A percentile compares a stretch with the other conserved stretches of the same genome.
These are phyloP conservation scores for Indicator indicator DNA, from an alignment of 2,113 vertebrate species.

Conservation along the genomic window DNA sequence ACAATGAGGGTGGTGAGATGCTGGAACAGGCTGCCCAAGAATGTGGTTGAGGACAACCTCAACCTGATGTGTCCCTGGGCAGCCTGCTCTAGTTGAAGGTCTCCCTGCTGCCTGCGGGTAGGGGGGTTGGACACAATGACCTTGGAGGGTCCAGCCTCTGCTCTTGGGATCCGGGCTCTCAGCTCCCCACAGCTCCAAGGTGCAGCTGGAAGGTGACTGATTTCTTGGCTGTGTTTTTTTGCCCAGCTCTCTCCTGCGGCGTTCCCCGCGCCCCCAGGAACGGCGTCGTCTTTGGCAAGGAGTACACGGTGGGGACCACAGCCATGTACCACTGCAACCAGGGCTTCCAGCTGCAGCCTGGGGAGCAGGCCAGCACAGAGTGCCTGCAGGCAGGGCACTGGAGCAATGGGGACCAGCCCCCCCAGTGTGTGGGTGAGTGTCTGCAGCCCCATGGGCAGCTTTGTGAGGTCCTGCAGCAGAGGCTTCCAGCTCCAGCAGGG, in stretches of 20 bases:
- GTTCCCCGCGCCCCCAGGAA: constrained; percentile 89
- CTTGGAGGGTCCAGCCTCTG: too few species aligned
- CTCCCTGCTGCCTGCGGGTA: too few species aligned
- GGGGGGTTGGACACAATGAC: too few species aligned
- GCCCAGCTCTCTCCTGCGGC: constrained; percentile 91
- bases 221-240: accelerated
- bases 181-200: not conserved
- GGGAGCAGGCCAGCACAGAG: constrained; percentile 74
- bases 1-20: too few species aligned
- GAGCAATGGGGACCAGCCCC: constrained; percentile 88
- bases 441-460: accelerated
- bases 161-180: not conserved
- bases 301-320: constrained; percentile 91
- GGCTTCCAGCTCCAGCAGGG: not conserved
- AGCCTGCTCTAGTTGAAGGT: too few species aligned
- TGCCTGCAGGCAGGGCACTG: constrained; percentile 91
- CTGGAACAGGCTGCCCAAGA: too few species aligned
- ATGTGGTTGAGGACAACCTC: too few species aligned
- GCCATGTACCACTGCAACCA: constrained; percentile 89
- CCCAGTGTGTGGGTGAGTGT: constrained; percentile 88
- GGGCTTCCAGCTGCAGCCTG: constrained; percentile 86
- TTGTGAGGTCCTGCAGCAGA: too few species aligned
- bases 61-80: too few species aligned
- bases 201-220: not conserved
- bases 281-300: constrained; percentile 89